These are phyloP conservation scores for Myathropa florea DNA, from an alignment of 2,888 invertebrate genomes.

Conservation along the genomic window DNA sequence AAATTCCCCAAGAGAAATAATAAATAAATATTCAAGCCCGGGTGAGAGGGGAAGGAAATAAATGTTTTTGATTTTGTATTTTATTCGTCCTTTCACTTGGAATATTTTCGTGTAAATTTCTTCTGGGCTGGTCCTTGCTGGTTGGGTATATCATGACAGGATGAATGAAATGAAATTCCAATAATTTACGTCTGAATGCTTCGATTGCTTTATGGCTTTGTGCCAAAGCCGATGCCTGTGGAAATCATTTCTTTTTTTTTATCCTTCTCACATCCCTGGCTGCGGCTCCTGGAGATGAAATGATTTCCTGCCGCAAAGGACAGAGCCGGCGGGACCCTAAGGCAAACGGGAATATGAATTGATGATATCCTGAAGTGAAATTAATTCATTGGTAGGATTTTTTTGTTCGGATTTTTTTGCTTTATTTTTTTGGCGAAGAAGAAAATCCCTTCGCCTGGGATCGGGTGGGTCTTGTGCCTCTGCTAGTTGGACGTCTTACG, in stretches of 20 bases:
- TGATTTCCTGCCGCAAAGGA: conserved; percentile 39
- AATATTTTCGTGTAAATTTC: conserved; percentile 16
- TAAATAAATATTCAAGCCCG: not conserved
- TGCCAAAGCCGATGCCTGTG: conserved; percentile 56
- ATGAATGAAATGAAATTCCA: conserved; percentile 66
- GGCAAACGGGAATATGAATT: conserved; percentile 55
- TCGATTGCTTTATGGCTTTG: conserved; percentile 69
- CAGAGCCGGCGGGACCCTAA: conserved; percentile 32
- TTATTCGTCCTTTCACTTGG: conserved; percentile 31
- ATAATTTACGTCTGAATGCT: conserved; percentile 69
- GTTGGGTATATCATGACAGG: conserved; percentile 53
- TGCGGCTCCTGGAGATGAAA: conserved; percentile 22
- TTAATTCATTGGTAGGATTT: conserved; percentile 64
- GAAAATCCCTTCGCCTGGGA: conserved; percentile 43
- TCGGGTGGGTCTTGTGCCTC: conserved; percentile 16
- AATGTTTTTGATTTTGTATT: conserved; percentile 22
- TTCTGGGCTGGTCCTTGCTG: conserved; percentile 5
- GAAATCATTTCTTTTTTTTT: conserved; percentile 30
- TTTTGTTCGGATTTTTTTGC: not conserved
- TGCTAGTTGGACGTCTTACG: conserved; percentile 50
- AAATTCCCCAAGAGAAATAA: conserved; percentile 40
- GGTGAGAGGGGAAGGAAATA: not conserved
- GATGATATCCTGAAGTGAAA: conserved; percentile 60
- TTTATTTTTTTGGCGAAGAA: not conserved
- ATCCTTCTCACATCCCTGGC: conserved; percentile 17